A percentile compares a stretch with the other conserved stretches of the same genome.
Conservation (phyloP, 1,140 invertebrate genomes). For the Drosophila prosaltans region DNA sequence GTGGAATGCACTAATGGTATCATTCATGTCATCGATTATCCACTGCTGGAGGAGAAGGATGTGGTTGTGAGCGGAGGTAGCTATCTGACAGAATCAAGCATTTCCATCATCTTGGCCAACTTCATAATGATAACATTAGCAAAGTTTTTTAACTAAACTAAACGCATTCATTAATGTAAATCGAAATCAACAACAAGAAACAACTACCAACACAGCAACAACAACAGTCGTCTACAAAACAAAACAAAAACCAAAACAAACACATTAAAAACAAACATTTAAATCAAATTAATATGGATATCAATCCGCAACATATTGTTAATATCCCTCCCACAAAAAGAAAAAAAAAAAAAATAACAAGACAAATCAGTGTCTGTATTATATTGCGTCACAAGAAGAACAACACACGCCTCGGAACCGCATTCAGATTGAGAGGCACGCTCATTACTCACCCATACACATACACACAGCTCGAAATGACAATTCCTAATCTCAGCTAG, state of each 20-base stretch:
- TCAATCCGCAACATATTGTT: slow-evolving; percentile 64
- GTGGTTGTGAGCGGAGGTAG: slow-evolving; percentile 87
- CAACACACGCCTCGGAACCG: slow-evolving; percentile 27
- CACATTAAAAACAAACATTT: slow-evolving; percentile 35
- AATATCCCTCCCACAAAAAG: slow-evolving; percentile 29
- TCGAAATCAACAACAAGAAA: slow-evolving; percentile 50
- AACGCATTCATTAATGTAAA: slow-evolving; percentile 69
- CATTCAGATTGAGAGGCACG: slow-evolving; percentile 31
- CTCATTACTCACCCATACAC: slow-evolving; percentile 17
- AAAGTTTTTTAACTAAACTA: slow-evolving; percentile 75
- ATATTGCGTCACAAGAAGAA: slow-evolving; percentile 67
- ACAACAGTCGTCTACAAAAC: slow-evolving; percentile 62
- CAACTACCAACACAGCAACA: slow-evolving; percentile 48
- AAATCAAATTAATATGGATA: slow-evolving; percentile 58
- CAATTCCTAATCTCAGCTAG: slow-evolving; percentile 25
- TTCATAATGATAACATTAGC: slow-evolving; percentile 83
- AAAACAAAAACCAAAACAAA: slow-evolving; percentile 23
- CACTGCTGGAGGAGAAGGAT: slow-evolving; percentile 92
- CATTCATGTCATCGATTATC: slow-evolving; percentile 95
- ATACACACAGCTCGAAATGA: slow-evolving; percentile 38
- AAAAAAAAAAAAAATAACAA: slow-evolving; percentile 20
- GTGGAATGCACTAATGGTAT: slow-evolving; percentile 96
- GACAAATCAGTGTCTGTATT: slow-evolving; percentile 62
- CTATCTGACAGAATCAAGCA: slow-evolving; percentile 78
- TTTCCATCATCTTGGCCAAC: slow-evolving; percentile 82